Base-by-base conservation (phyloP, 2,113 vertebrate genomes). In the Lutjanus erythropterus region DNA sequence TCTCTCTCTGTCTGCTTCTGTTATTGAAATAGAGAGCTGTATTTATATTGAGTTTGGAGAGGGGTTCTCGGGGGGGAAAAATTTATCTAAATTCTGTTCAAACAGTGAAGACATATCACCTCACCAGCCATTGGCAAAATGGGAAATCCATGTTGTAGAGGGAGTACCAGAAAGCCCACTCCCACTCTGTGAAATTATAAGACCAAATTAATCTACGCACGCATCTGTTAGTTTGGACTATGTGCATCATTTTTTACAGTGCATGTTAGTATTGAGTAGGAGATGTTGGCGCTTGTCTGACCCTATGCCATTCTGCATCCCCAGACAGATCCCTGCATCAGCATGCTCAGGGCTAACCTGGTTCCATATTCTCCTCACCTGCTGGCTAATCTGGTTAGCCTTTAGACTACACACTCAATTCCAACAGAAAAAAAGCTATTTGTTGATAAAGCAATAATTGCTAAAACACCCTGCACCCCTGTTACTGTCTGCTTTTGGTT, bases 291-390 rank as follows among this genome's bases (percentile, higher is more conserved):
- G 16, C 1, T 16, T n/a, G 61, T 42, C 50, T 52, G 49, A 37
- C 52, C 4, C 19, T 8, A 1, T 21, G 53, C 60, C 73, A 88
- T 71, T 39, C 69, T 47, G 23, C 60, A 35, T 87, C 84, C 75
- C 85, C 69, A 83, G 83, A 90, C 75, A 86, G 78, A 78, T 12
- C 25, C 29, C 37, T 16, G 74, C 27, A 81, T 83, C 65, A 81
- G 81, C 74, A 75, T 80, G 78, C 81, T 85, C 81, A 88, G 56
- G 47, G 67, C 71, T 90, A 86, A 91, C 83, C 74, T 91, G 80
- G 76, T 91, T 89, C 78, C 65, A 67, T 71, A 83, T 79, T 86
- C 86, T 92, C 80, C 78, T 81, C 67, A 80, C 81, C 89, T 87
- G 88, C 86, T 87, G 84, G 90, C 83, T 92, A 86, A 92, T 85